Evolutionary conservation across 2,113 vertebrate genomes (phyloP).

Genomic region (Dromas ardeola): DNA sequence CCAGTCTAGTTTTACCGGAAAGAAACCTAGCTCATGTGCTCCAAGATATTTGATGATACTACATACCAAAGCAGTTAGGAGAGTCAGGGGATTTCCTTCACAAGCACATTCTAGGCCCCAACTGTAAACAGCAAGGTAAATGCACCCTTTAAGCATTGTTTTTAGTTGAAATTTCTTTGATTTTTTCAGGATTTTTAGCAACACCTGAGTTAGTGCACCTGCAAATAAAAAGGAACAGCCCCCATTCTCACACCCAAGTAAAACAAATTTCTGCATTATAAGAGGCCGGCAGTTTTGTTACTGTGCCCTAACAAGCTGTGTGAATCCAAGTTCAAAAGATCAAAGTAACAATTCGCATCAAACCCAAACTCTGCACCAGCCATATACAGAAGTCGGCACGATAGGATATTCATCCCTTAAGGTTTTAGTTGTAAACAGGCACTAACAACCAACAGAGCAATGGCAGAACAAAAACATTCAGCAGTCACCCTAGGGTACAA

Average conservation of each 20-base stretch:
- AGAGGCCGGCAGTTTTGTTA: neutral
- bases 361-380: neutral
- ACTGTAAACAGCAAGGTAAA: neutral
- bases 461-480: conserved; percentile 13
- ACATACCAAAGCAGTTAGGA: neutral
- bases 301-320: neutral
- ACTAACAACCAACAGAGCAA: conserved; percentile 33
- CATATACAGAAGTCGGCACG: neutral
- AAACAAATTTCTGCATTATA: neutral
- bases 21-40: neutral
- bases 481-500: neutral
- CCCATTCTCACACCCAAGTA: neutral
- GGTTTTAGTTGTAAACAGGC: neutral
- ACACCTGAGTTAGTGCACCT: neutral
- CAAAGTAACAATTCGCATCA: neutral
- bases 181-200: neutral
- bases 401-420: neutral
- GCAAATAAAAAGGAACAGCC: neutral
- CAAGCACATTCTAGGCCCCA: neutral
- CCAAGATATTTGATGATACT: neutral
- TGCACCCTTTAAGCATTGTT: neutral
- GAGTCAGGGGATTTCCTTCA: neutral
- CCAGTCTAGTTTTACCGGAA: neutral
- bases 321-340: neutral
- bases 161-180: neutral